Evolutionary conservation across 2,113 vertebrate genomes (phyloP).

Genomic region (Melospiza melodia): DNA sequence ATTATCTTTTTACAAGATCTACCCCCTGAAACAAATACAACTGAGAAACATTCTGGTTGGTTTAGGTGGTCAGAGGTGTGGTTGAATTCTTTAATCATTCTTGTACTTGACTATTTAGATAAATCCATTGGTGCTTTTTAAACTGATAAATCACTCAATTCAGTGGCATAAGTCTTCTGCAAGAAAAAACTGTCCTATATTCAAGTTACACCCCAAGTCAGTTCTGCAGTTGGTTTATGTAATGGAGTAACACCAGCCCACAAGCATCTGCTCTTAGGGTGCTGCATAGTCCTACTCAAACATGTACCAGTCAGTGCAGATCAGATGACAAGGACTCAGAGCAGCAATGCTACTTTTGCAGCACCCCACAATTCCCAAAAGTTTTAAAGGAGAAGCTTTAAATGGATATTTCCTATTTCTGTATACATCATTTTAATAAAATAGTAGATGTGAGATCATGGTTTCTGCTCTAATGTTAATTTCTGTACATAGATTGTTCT

Average conservation of each 20-base stretch:
- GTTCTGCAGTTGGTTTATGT: conserved; percentile 45
- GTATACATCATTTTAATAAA: background rate
- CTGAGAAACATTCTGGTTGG: background rate
- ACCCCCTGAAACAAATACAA: background rate
- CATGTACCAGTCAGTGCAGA: background rate
- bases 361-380: background rate
- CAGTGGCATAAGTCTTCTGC: background rate
- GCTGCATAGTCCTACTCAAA: conserved; percentile 6
- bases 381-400: background rate
- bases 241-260: conserved; percentile 54
- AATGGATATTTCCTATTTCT: background rate
- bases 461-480: background rate
- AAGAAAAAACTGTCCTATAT: conserved; percentile 26
- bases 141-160: background rate
- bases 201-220: background rate
- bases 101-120: background rate
- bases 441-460: background rate
- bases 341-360: background rate
- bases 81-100: background rate
- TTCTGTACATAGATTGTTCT: background rate
- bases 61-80: background rate
- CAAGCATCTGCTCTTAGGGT: conserved; percentile 37
- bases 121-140: background rate
- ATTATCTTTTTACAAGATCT: background rate
- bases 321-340: background rate